Conservation (phyloP, 2,888 invertebrate genomes). For the Chloromyia formosa region DNA sequence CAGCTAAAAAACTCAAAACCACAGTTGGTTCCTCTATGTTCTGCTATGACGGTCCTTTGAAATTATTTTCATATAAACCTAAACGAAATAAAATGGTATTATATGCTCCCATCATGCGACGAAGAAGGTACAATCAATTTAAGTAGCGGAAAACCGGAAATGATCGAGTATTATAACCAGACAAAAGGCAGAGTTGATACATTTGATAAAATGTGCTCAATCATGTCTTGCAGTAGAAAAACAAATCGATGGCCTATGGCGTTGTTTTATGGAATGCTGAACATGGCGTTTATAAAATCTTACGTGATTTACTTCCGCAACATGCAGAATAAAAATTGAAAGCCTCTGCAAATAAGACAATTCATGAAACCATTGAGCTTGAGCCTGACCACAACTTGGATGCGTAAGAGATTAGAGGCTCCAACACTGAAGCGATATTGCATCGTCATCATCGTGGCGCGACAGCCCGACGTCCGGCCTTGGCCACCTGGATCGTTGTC, state of each 20-base stretch:
- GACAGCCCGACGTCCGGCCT: no score
- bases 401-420: no score
- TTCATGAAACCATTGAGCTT: no score
- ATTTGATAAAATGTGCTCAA: slow-evolving; percentile 42
- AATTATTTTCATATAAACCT: slow-evolving; percentile 44
- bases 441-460: no score
- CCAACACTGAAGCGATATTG: no score
- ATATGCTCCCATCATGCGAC: slow-evolving; percentile 35
- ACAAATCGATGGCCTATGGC: slow-evolving; percentile 44
- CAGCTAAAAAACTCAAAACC: slow-evolving; percentile 39
- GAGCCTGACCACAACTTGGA: no score
- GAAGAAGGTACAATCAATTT: no score
- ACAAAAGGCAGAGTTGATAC: background rate
- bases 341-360: no score
- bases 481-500: no score
- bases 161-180: background rate
- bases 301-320: no score
- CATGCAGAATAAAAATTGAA: no score
- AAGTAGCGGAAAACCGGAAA: background rate
- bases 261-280: slow-evolving; percentile 45
- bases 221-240: slow-evolving; percentile 44
- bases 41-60: slow-evolving; percentile 27
- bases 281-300: no score
- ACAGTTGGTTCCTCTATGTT: slow-evolving; percentile 36
- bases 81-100: slow-evolving; percentile 45